Evolutionary conservation across 2,888 invertebrate species (phyloP).

Genomic region (Andrena praecox): DNA sequence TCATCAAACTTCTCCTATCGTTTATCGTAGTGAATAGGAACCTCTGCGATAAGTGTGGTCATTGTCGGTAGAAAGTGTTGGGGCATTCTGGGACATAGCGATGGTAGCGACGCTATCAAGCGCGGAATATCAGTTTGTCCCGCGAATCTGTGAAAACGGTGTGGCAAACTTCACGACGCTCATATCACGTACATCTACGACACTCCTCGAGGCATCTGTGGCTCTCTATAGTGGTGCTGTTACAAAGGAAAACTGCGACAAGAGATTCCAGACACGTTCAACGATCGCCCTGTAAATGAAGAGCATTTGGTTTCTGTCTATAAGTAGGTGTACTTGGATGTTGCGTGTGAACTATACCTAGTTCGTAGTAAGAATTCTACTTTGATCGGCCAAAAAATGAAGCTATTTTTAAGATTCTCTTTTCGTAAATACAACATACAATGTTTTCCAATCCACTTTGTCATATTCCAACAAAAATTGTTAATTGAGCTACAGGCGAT

Average conservation of each 20-base stretch:
- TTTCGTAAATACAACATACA: too few species aligned
- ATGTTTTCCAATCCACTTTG: too few species aligned
- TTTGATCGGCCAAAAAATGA: too few species aligned
- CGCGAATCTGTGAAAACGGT: conserved; percentile 34
- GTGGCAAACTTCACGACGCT: conserved; percentile 13
- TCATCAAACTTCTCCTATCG: too few species aligned
- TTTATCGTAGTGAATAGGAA: neutral
- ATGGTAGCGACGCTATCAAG: conserved; percentile 21
- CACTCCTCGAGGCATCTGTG: conserved; percentile 3
- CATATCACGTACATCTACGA: conserved; percentile 24
- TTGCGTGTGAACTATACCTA: neutral
- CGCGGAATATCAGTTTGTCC: conserved; percentile 30
- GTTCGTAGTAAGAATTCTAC: neutral
- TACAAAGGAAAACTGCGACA: conserved; percentile 9
- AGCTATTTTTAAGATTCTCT: too few species aligned
- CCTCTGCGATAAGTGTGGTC: conserved; percentile 8
- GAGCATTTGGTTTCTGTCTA: conserved; percentile 11
- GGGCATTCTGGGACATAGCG: conserved; percentile 14
- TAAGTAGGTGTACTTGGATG: neutral
- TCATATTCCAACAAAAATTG: too few species aligned
- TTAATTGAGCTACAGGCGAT: too few species aligned
- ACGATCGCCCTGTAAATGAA: neutral
- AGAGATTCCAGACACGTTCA: neutral
- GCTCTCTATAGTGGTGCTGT: neutral
- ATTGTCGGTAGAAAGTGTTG: conserved; percentile 43